Percentiles rank a stretch among this genome's conserved stretches.
Conservation (phyloP, 2,113 vertebrate species). For the Anoplopoma fimbria region DNA sequence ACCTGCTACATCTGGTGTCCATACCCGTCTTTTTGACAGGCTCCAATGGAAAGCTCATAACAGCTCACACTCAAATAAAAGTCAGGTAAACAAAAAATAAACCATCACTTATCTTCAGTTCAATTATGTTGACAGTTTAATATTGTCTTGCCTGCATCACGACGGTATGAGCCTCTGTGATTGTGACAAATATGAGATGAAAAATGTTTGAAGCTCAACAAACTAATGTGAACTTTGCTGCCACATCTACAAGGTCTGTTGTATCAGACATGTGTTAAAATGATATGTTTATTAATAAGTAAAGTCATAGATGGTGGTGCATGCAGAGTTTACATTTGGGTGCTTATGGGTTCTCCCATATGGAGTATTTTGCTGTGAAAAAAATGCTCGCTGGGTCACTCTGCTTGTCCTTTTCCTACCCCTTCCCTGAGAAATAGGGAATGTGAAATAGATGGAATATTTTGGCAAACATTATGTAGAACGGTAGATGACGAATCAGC, state of each 20-base stretch:
- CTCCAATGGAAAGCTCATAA: slow-evolving; percentile 10
- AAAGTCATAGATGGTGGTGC: too few species aligned
- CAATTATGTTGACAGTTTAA: slow-evolving; percentile 6
- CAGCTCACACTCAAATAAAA: background rate
- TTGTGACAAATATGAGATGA: background rate
- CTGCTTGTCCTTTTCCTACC: background rate
- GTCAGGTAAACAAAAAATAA: slow-evolving; percentile 12
- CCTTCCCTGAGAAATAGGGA: background rate
- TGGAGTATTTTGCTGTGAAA: background rate
- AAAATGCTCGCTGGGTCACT: background rate
- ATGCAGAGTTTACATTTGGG: too few species aligned
- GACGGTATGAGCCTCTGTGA: background rate
- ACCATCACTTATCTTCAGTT: slow-evolving; percentile 14
- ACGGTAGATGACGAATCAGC: background rate
- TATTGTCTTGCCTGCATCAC: slow-evolving; percentile 19
- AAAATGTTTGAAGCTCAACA: background rate
- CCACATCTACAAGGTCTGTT: background rate
- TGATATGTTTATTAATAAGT: background rate
- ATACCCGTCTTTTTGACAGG: background rate
- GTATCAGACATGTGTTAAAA: background rate
- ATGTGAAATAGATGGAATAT: background rate
- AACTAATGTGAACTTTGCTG: background rate
- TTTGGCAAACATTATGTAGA: background rate
- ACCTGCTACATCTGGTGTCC: slow-evolving; percentile 29
- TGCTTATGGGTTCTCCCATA: too few species aligned